A percentile compares a stretch with the other conserved stretches of the same genome.
These are phyloP conservation scores for Allophyes oxyacanthae DNA, from an alignment of 2,888 invertebrate species.

Conservation along the genomic window DNA sequence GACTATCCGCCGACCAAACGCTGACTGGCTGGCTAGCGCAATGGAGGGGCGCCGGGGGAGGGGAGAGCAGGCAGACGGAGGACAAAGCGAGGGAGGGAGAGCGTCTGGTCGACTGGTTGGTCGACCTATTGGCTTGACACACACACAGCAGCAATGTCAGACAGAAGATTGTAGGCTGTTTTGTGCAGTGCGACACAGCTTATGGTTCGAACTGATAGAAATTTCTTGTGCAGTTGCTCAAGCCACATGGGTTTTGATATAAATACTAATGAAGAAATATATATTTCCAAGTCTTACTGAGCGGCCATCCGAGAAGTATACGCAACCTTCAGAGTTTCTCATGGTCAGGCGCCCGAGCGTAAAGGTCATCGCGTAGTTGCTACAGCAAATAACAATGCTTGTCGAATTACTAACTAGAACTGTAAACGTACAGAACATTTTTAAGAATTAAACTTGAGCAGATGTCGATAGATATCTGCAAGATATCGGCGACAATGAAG, in stretches of 20 bases:
- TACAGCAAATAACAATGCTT: slow-evolving; percentile 72
- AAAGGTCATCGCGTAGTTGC: slow-evolving; percentile 79
- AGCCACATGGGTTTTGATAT: slow-evolving; percentile 10
- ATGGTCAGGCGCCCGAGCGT: slow-evolving; percentile 82
- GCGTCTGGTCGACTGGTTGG: slow-evolving; percentile 87
- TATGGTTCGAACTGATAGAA: slow-evolving; percentile 42
- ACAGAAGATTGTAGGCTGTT: slow-evolving; percentile 78
- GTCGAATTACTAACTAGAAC: slow-evolving; percentile 62
- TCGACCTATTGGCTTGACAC: slow-evolving; percentile 86
- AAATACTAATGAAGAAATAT: slow-evolving; percentile 25
- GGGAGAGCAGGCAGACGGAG: slow-evolving; percentile 73
- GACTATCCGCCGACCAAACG: slow-evolving; percentile 69
- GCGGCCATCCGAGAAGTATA: slow-evolving; percentile 68
- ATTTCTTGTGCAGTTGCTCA: slow-evolving; percentile 43
- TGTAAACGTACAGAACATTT: slow-evolving; percentile 52
- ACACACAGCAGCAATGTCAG: slow-evolving; percentile 77
- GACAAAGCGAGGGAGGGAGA: slow-evolving; percentile 84
- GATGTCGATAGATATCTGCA: slow-evolving; percentile 57
- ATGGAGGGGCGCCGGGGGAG: slow-evolving; percentile 70
- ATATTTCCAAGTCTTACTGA: slow-evolving; percentile 36
- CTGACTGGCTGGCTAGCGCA: slow-evolving; percentile 84
- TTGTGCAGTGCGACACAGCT: slow-evolving; percentile 69
- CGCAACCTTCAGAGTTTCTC: slow-evolving; percentile 83
- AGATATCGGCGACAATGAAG: slow-evolving; percentile 64
- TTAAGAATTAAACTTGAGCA: slow-evolving; percentile 49